Conservation (phyloP, 1,140 invertebrate species). For the Coptotermes formosanus region DNA sequence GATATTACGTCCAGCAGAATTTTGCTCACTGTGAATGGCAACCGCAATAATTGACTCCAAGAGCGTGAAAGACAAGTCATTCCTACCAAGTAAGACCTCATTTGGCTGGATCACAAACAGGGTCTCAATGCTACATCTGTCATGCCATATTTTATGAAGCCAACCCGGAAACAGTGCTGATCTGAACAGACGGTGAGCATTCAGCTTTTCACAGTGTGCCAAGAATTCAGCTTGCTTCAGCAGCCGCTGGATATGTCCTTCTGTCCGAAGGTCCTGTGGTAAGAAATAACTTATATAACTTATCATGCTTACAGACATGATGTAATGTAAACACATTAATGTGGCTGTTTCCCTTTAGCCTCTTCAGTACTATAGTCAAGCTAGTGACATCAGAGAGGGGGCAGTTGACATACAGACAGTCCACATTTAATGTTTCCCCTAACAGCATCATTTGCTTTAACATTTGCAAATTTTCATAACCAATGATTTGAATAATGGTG, state of each 20-base stretch:
- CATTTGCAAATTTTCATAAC: no score
- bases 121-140: conserved; percentile 2
- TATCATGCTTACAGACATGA: not conserved
- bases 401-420: no score
- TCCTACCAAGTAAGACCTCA: not conserved
- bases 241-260: conserved; percentile 46
- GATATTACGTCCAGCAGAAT: not conserved
- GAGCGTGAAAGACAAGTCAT: not conserved
- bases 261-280: conserved; percentile 41
- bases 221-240: conserved; percentile 49
- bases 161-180: not conserved
- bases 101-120: not conserved
- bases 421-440: no score
- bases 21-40: not conserved
- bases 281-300: not conserved
- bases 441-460: no score
- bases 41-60: not conserved
- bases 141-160: not conserved
- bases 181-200: conserved; percentile 26
- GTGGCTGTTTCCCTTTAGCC: no score
- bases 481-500: no score
- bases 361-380: no score
- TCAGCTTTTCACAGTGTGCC: conserved; percentile 45
- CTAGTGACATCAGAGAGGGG: no score
- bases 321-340: no score